Base-by-base conservation (phyloP, 2,113 vertebrate genomes). In the Noturus placidus region DNA sequence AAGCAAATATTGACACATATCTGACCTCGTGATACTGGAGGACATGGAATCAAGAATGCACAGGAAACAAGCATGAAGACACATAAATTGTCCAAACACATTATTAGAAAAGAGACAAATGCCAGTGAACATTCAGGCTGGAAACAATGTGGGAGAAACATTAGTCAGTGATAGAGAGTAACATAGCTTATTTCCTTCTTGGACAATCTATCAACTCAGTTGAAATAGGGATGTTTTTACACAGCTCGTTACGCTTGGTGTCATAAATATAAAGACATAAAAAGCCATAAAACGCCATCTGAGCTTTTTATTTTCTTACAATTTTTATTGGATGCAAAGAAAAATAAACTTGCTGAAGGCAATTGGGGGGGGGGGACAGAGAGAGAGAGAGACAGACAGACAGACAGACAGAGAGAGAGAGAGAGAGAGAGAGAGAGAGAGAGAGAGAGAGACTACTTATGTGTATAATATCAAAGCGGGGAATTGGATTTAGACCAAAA, bases 21-120 rank as follows among this genome's bases (percentile, higher is more conserved):
- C 92, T 93, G 93, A 94, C 90, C 87, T 88, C 87, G 92, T 76
- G 89, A 87, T 84, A 88, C 83, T 83, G 79, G 85, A 84, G 61
- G 50, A 90, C 70, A 89, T 83, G 82, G 85, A 87, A 82, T 77
- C 84, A 88, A 90, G 74, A 88, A 88, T 76, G 59, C 74, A 89
- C 83, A 83, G 82, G 85, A 82, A 78, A 83, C 59, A 85, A 87
- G 76, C 30, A 76, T 54, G 72, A 89, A 27, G 76, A 90, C 84
- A 86, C 77, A 90, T 35, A 86, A 61, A 87, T 30, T 35, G 77
- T 86, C 63, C 70, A 88, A 65, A 88, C 35, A 90, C 72, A 88
- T 8, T 22, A 33, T 63, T 9, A 63, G 38, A 88, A 88, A 78
- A 74, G 27, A 61, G 86, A 87, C 67, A 82, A 50, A 72, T 54